Evolutionary conservation across 2,888 invertebrate genomes (phyloP), one percentile per base, ranked within the genome.

Genomic region (Polyploca ridens): DNA sequence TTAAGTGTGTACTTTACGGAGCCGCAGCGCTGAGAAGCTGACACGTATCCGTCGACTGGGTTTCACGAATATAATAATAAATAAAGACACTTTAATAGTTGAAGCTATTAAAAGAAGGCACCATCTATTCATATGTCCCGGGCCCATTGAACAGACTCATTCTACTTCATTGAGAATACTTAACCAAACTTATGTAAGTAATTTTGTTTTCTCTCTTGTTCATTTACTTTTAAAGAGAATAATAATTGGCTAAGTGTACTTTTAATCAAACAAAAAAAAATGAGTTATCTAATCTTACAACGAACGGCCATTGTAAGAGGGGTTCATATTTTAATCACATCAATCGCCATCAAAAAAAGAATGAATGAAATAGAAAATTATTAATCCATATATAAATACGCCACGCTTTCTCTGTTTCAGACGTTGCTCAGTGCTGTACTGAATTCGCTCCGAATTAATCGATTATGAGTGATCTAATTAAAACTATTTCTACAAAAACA

Each of bases 11-110:
- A 70, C 62, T 64, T 62, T 67, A 59, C 66, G 62, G 58, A 58
- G 60, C 41, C 33, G 57, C 69, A 64, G 46, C 64, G 66, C 60
- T 63, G 67, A 66, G 69, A 75, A 77, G 68, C 63, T 72, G 69
- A 69, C 69, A 69, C 61, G 66, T 67, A 72, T 70, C 69, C 67
- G 10, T 62, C 71, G 68, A 66, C 62, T 62, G 63, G 71, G 63
- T 49, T 66, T 69, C 63, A 67, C 71, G 69, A 67, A 38, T 60
- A 60, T 58, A 72, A 73, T 74, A 71, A 66, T 67, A 65, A 65
- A 73, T 67, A 73, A 66, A 74, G 82, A 82, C 84, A 80, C 75
- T 76, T 82, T 82, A 84, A 84, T 84, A 80, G 84, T 70, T 70
- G 61, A 64, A 72, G 73, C 73, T 75, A 83, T 85, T 82, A 81